These are phyloP conservation scores for Acanthococcus lagerstroemiae DNA, from an alignment of 2,888 invertebrate species.

Conservation along the genomic window DNA sequence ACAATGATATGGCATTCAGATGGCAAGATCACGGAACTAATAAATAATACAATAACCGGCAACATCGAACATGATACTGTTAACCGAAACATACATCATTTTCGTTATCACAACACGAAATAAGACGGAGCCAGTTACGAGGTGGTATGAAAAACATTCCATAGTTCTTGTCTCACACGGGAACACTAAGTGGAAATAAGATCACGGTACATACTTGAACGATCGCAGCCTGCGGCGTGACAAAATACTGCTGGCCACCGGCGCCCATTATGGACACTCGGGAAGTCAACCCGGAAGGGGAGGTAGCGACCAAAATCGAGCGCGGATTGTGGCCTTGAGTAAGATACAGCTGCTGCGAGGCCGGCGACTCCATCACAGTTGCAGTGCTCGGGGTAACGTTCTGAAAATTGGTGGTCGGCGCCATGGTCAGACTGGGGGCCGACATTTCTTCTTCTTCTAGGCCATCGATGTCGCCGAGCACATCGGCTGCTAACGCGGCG, in stretches of 20 bases:
- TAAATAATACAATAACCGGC: too few relatives aligned
- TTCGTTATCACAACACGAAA: too few relatives aligned
- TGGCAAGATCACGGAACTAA: too few relatives aligned
- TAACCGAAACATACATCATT: too few relatives aligned
- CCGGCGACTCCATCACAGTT: conserved; percentile 41
- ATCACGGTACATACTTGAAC: conserved; percentile 41
- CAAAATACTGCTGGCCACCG: conserved; percentile 54
- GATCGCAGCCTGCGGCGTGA: conserved; percentile 53
- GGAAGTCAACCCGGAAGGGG: conserved; percentile 4
- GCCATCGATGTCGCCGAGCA: conserved; percentile 60
- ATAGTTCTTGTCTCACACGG: too few relatives aligned
- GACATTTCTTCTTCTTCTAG: conserved; percentile 37
- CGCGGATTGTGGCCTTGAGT: conserved; percentile 40
- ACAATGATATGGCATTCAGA: too few relatives aligned
- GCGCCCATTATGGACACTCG: conserved; percentile 35
- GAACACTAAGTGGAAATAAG: too few relatives aligned
- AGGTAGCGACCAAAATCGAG: conserved; percentile 47
- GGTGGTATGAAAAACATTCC: too few relatives aligned
- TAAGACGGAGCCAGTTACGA: too few relatives aligned
- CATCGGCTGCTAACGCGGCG: conserved; percentile 73
- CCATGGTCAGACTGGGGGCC: conserved; percentile 30
- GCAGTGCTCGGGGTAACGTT: conserved; percentile 23
- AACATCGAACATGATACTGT: too few relatives aligned
- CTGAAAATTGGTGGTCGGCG: conserved; percentile 15
- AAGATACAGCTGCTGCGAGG: conserved; percentile 38